Evolutionary conservation across 2,113 vertebrate species (phyloP).

Genomic region (Neomonachus schauinslandi): DNA sequence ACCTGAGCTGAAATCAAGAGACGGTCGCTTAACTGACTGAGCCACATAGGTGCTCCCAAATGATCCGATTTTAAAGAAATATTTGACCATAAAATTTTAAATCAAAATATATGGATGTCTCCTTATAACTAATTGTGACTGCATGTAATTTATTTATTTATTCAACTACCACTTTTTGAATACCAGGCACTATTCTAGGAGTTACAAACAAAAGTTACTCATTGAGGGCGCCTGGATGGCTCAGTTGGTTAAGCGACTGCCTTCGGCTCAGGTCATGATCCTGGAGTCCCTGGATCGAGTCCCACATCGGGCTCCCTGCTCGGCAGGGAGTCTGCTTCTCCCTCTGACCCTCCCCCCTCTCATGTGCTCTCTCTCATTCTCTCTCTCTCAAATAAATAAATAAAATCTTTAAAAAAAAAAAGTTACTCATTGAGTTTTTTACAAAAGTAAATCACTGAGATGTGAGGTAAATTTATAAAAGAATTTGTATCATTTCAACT

Average conservation of each 20-base stretch:
- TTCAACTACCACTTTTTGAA: background rate
- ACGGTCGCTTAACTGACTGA: background rate
- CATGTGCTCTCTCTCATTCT: too few species aligned
- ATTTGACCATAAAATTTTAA: slow-evolving; percentile 49
- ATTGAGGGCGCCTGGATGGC: too few species aligned
- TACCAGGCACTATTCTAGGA: background rate
- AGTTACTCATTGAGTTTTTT: background rate
- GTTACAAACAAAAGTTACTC: background rate
- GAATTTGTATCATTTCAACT: background rate
- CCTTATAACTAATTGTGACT: background rate
- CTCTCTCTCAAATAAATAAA: too few species aligned
- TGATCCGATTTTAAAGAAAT: background rate
- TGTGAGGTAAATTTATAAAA: background rate
- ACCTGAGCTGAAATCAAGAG: background rate
- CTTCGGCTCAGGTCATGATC: too few species aligned
- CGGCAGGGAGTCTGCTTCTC: too few species aligned
- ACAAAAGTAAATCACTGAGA: background rate
- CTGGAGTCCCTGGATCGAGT: too few species aligned
- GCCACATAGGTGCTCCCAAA: background rate
- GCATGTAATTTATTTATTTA: background rate
- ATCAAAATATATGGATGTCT: slow-evolving; percentile 13
- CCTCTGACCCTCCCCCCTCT: too few species aligned
- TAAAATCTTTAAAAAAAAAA: too few species aligned
- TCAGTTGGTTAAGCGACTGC: too few species aligned
- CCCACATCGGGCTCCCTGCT: too few species aligned